Conservation (phyloP, 2,888 invertebrate genomes). For the Melitaea athalia region DNA sequence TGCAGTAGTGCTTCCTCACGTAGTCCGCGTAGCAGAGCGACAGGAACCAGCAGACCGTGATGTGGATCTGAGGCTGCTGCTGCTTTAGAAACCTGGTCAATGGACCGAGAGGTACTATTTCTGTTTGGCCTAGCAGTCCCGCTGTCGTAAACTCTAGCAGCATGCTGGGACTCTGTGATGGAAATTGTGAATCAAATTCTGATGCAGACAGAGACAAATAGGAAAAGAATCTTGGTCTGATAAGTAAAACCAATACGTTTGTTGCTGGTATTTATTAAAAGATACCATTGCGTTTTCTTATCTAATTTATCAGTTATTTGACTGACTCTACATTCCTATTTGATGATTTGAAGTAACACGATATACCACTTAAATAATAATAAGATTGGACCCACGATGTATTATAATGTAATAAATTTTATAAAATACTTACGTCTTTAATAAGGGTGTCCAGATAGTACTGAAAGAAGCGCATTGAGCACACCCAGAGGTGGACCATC, state of each 20-base stretch:
- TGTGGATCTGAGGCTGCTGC: constrained; percentile 77
- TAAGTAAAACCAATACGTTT: too few species aligned
- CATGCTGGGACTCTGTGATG: constrained; percentile 65
- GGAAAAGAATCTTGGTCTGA: too few species aligned
- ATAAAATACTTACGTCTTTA: constrained; percentile 72
- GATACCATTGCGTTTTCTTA: too few species aligned
- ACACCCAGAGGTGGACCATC: constrained; percentile 77
- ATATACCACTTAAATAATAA: too few species aligned
- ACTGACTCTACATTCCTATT: too few species aligned
- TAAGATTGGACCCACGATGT: too few species aligned
- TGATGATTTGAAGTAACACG: too few species aligned
- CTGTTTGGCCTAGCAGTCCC: constrained; percentile 63
- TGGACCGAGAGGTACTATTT: constrained; percentile 62
- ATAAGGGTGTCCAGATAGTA: constrained; percentile 75
- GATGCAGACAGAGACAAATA: too few species aligned
- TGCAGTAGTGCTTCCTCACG: constrained; percentile 72
- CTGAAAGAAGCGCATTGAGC: constrained; percentile 75
- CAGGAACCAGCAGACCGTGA: constrained; percentile 77
- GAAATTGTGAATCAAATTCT: neutral
- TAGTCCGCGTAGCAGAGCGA: constrained; percentile 76
- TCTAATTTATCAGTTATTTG: too few species aligned
- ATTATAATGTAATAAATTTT: too few species aligned
- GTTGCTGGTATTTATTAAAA: too few species aligned
- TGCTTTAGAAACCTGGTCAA: constrained; percentile 67
- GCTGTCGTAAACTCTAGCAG: constrained; percentile 74